Evolutionary conservation across 2,113 vertebrate species (phyloP).

Genomic region (Athene cunicularia): DNA sequence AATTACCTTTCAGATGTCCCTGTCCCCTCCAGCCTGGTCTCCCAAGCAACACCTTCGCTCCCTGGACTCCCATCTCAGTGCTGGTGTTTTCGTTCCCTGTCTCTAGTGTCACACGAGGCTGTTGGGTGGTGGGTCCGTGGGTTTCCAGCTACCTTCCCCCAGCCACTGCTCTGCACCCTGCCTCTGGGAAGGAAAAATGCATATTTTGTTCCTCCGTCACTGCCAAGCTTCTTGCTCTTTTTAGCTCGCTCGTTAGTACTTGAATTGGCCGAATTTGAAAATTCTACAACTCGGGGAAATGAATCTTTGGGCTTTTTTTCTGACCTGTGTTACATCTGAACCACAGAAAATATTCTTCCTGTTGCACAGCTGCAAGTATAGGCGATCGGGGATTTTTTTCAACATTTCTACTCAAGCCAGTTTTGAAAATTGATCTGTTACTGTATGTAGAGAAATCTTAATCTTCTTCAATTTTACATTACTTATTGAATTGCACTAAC

Average conservation of each 20-base stretch:
- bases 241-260: background rate
- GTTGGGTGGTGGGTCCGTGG: background rate
- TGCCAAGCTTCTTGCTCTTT: background rate
- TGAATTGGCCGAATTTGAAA: background rate
- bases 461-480: background rate
- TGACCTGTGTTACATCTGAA: background rate
- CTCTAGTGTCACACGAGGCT: background rate
- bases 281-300: background rate
- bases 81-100: rapidly evolving
- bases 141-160: background rate
- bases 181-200: background rate
- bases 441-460: background rate
- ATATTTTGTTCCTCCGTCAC: background rate
- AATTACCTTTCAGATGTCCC: background rate
- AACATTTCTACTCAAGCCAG: background rate
- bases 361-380: background rate
- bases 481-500: background rate
- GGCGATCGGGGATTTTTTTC: background rate
- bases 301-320: background rate
- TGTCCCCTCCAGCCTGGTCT: background rate
- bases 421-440: background rate
- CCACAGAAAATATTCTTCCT: background rate
- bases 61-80: rapidly evolving
- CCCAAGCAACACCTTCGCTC: rapidly evolving
- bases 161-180: background rate